Evolutionary conservation across 2,888 invertebrate genomes (phyloP).

Genomic region (Watsonalla binaria): DNA sequence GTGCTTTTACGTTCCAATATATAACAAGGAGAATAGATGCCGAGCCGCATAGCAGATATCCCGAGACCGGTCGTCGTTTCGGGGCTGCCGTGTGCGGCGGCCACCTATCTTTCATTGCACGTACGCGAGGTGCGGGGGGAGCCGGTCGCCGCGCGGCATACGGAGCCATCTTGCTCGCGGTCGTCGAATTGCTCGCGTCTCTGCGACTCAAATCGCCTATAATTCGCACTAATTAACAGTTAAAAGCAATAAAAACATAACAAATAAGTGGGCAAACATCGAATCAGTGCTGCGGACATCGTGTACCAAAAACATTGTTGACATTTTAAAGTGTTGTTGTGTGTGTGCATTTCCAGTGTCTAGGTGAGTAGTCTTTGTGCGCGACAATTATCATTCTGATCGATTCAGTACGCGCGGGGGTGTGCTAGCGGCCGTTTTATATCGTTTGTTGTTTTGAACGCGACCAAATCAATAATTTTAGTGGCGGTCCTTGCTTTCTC

Average conservation of each 20-base stretch:
- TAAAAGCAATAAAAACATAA: constrained; percentile 49
- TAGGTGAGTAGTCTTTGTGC: constrained; percentile 77
- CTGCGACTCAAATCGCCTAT: constrained; percentile 62
- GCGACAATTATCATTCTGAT: constrained; percentile 78
- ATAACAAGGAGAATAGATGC: not conserved
- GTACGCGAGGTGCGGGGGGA: constrained; percentile 69
- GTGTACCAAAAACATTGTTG: constrained; percentile 47
- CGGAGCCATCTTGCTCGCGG: constrained; percentile 76
- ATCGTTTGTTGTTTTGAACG: constrained; percentile 77
- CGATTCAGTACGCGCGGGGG: constrained; percentile 74
- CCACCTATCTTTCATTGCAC: constrained; percentile 79
- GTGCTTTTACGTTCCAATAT: too few relatives aligned
- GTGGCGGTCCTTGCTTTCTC: constrained; percentile 43
- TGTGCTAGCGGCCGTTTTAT: constrained; percentile 70
- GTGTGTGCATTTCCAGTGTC: constrained; percentile 69
- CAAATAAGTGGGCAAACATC: constrained; percentile 38
- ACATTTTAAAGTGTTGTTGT: constrained; percentile 57
- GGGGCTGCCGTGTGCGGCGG: constrained; percentile 47
- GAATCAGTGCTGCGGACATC: constrained; percentile 33
- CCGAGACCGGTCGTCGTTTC: constrained; percentile 39
- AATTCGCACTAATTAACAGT: constrained; percentile 73
- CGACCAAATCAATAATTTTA: constrained; percentile 75
- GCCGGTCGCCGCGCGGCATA: constrained; percentile 59
- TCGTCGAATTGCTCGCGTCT: constrained; percentile 74
- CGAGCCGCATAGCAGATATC: constrained; percentile 33